phyloP scores from a whole-genome alignment of 2,113 vertebrate species.

The Pedionomus torquatus region DNA sequence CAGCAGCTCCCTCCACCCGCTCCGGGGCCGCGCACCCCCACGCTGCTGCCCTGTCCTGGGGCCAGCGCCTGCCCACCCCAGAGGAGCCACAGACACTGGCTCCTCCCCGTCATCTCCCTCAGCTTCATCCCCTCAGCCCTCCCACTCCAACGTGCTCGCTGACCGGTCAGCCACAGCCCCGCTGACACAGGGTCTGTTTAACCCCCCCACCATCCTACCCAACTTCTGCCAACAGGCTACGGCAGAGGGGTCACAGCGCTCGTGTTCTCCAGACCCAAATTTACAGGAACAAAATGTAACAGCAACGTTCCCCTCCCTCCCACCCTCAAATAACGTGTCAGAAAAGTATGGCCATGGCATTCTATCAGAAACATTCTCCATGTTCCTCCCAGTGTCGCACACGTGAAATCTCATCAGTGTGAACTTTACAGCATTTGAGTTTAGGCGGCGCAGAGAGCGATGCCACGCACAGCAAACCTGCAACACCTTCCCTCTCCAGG shows the following conservation, averaged over 20 bases:
- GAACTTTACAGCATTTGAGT: not conserved
- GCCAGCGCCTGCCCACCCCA: not conserved
- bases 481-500: not conserved
- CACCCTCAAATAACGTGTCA: not conserved
- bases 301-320: not conserved
- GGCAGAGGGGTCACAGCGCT: not conserved
- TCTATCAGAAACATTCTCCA: not conserved
- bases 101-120: not conserved
- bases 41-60: not conserved
- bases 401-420: not conserved
- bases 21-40: accelerated
- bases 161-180: not conserved
- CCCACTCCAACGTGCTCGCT: not conserved
- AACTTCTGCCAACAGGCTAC: not conserved
- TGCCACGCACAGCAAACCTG: not conserved
- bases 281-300: not conserved
- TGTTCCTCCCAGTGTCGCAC: not conserved
- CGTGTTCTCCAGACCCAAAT: not conserved
- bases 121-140: not conserved
- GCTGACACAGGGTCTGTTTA: not conserved
- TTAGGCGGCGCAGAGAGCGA: not conserved
- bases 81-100: accelerated
- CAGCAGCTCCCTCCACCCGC: not conserved
- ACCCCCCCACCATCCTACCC: accelerated
- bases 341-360: not conserved